Base-by-base conservation (phyloP, 2,888 invertebrate genomes). In the Aporophyla lueneburgensis region DNA sequence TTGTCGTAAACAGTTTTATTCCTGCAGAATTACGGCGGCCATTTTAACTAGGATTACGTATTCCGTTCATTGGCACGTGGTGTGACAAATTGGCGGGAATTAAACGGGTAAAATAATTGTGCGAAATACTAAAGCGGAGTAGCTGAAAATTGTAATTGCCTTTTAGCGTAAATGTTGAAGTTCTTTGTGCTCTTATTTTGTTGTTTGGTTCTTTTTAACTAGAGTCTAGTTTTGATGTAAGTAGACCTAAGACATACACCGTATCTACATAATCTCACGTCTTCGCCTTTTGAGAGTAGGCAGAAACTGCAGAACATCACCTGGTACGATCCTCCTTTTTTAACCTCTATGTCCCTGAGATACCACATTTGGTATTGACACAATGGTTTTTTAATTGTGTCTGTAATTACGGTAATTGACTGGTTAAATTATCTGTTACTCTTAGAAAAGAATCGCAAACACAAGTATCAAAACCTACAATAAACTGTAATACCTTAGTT, bases 81-180 rank as follows among this genome's bases (percentile, higher is more conserved):
- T 71, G 72, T 86, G 83, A 53, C 79, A 68, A 83, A 83, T 84
- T 79, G 70, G 14, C n/a, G 61, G 56, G 84, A 83, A 73, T 86
- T 71, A 83, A 76, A 81, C 40, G 12, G 27, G 71, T 71, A 68
- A 80, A 84, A 74, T 80, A 84, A 72, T 72, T 74, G 51, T 49
- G 72, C 49, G 43, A n/a, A 58, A 59, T 14, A 54, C 27, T 53
- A 59, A 74, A 71, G 62, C 68, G 76, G 43, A 54, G 63, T 85
- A 49, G 58, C 71, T 72, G 62, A 67, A 33, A 67, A 71, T 49
- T 51, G 62, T 74, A 54, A 62, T 74, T 46, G 66, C 24, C 19
- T 67, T n/a, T 46, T 58, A 40, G 53, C 65, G 53, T 54, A 6
- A 56, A 70, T 66, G 43, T 54, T 49, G 53, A 33, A 14, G 19